Evolutionary conservation across 2,888 invertebrate genomes (phyloP), one percentile per base, ranked within the genome.

Genomic region (Drosophila pegasa): DNA sequence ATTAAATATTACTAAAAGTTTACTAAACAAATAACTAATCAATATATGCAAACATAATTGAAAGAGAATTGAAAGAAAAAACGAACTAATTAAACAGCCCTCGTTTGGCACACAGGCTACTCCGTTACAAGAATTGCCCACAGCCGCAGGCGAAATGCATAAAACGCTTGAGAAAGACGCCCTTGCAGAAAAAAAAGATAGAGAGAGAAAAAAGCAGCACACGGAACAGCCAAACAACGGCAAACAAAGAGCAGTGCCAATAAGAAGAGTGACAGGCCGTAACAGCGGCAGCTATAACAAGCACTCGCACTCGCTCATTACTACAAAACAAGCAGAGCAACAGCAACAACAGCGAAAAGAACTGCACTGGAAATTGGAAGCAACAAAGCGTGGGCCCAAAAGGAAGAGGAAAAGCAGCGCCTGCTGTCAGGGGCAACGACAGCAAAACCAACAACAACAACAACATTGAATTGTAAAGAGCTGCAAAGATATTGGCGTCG

Each of bases 221-320:
- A 72, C 67, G 72, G 40, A 66, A 71, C 40, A 35, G 59, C 54
- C 27, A 41, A 61, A 48, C 38, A 52, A 20, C 55, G 47, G 41
- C 71, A 71, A 66, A 77, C 73, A 78, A 80, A 78, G 74, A 66
- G 64, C 66, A 78, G 70, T 74, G 70, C 71, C 69, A 82, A 80
- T 72, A 82, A 78, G 55, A 60, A 74, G 63, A 80, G 59, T 67
- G 67, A 66, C 79, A 74, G 62, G 81, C 75, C 41, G 62, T 56
- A 59, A 57, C 51, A 71, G 59, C 41, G 55, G 37, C 47, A 41
- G 48, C 33, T 47, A 37, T 29, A 77, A 52, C 67, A 59, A 75
- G 72, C 52, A 27, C 22, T 56, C 25, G 72, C 52, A 27, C 22
- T 56, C 25, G 56, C 70, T 78, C 62, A 81, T 78, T 74, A 78